Conservation (phyloP, 2,888 invertebrate genomes). For the Meloe dianella region DNA sequence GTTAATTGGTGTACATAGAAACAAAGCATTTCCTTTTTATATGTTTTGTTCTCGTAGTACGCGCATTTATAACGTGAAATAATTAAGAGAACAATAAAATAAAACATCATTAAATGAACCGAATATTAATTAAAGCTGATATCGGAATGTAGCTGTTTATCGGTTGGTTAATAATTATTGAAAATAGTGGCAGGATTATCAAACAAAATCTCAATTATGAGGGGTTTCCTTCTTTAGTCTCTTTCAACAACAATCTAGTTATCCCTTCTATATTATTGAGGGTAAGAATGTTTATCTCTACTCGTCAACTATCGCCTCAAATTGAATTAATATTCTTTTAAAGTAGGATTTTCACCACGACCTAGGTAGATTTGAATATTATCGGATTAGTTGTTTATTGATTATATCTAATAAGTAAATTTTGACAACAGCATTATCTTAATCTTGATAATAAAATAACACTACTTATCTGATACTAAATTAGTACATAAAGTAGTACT, state of each 20-base stretch:
- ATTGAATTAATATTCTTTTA: constrained; percentile 1
- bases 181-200: neutral
- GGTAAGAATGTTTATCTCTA: neutral
- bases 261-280: neutral
- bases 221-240: no score
- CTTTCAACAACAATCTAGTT: neutral
- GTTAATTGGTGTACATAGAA: neutral
- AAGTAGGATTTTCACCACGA: neutral
- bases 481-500: no score
- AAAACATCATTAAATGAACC: neutral
- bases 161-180: neutral
- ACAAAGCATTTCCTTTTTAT: neutral
- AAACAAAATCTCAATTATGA: neutral
- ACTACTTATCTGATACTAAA: no score
- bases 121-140: neutral
- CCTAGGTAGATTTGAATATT: neutral
- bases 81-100: neutral
- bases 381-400: neutral
- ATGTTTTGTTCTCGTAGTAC: neutral
- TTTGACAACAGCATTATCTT: neutral
- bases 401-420: neutral
- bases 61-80: neutral
- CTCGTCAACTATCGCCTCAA: neutral
- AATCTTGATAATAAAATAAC: no score
- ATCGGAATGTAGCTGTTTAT: neutral